Percentiles rank a stretch among this genome's conserved stretches.
phyloP scores from a whole-genome alignment of 2,888 invertebrate species.

The Lymantria dispar region DNA sequence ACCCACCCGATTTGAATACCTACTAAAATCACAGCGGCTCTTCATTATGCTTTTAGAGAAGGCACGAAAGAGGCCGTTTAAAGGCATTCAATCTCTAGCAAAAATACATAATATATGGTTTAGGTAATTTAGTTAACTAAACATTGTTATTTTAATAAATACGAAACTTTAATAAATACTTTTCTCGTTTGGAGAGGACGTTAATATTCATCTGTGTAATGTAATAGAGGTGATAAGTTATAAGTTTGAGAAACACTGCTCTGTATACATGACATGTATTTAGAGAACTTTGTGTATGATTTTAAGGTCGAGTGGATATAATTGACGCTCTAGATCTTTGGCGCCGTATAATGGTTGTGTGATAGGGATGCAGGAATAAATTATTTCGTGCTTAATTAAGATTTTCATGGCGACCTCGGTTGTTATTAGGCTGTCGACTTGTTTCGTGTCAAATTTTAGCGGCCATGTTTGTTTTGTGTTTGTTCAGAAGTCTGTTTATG shows the following conservation, averaged over 20 bases:
- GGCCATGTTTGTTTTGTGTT: slow-evolving; percentile 10
- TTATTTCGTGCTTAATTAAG: slow-evolving; percentile 31
- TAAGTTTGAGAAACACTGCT: neutral
- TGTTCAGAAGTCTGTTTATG: slow-evolving; percentile 2
- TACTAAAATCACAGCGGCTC: no score
- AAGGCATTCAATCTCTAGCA: no score
- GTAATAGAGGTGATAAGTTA: neutral
- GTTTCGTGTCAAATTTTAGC: slow-evolving; percentile 8
- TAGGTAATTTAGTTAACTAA: no score
- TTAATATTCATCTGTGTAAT: neutral
- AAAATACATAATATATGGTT: no score
- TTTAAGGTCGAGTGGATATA: slow-evolving; percentile 22
- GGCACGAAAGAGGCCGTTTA: no score
- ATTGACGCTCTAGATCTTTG: slow-evolving; percentile 16
- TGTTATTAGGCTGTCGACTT: slow-evolving; percentile 13
- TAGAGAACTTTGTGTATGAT: slow-evolving; percentile 2
- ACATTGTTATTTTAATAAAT: no score
- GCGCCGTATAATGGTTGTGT: slow-evolving; percentile 14
- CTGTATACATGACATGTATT: neutral
- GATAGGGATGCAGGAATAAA: slow-evolving; percentile 27
- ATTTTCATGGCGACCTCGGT: slow-evolving; percentile 21
- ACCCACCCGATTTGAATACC: no score
- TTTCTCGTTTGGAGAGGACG: no score
- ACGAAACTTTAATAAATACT: no score
- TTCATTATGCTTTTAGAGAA: no score